Percentiles rank a stretch among this genome's conserved stretches.
phyloP scores from a whole-genome alignment of 2,797 vertebrate species.

The Crenuchus spilurus region DNA sequence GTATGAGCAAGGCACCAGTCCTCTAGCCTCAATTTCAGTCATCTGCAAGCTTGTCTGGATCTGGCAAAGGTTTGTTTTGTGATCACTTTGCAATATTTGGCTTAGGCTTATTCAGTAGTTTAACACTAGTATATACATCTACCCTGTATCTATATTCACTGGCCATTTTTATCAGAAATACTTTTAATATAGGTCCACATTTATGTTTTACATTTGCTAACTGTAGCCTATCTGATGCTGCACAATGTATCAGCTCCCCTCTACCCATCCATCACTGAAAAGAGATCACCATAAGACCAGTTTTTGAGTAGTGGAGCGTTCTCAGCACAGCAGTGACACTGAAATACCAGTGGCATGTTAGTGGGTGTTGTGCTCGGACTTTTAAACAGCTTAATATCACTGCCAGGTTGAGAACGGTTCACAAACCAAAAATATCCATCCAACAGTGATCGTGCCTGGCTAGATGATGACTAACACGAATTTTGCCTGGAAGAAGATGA shows the following conservation, averaged over 20 bases:
- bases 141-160: too few relatives aligned
- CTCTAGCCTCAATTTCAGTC: neutral
- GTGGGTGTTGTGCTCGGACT: too few relatives aligned
- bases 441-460: neutral
- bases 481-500: neutral
- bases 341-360: too few relatives aligned
- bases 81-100: too few relatives aligned
- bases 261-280: neutral
- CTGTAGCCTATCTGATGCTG: too few relatives aligned
- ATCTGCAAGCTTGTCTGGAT: neutral
- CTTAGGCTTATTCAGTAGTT: too few relatives aligned
- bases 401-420: too few relatives aligned
- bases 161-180: neutral
- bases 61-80: neutral
- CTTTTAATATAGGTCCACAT: too few relatives aligned
- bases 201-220: too few relatives aligned
- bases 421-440: neutral
- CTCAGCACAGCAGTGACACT: neutral
- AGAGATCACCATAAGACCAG: neutral
- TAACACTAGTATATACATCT: too few relatives aligned
- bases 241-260: too few relatives aligned
- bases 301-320: neutral
- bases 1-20: slow-evolving; percentile 8
- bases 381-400: too few relatives aligned
- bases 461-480: neutral